Base-by-base conservation (phyloP, 2,797 vertebrate genomes). In the Clarias platycephalus region DNA sequence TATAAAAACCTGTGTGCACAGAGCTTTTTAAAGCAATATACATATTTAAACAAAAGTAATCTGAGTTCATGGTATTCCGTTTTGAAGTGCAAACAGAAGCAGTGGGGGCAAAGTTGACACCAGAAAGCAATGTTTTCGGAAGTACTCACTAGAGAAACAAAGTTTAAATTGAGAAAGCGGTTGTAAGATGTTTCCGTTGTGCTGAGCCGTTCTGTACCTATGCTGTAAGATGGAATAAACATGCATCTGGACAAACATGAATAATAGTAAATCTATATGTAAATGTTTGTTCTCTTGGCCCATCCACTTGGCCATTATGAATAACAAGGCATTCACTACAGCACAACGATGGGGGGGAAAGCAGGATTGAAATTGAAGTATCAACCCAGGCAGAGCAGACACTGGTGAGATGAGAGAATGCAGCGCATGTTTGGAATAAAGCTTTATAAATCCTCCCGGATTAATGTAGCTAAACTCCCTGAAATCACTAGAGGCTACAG, bases 361-460 rank as follows among this genome's bases (percentile, higher is more conserved):
- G 49, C 15, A 74, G 53, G 31, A 63, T 53, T 77, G 57, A 80
- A 86, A 87, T 88, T 87, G 83, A 88, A 78, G 83, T 57, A 80
- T 90, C 81, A 87, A 81, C 37, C 55, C 62, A 82, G 67, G 31
- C 70, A 53, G n/a, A 72, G 72, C 79, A 84, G 77, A 82, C 68
- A 80, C 44, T 55, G 44, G 62, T 57, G 37, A 77, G 80, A 88
- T 64, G 77, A 80, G 37, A 88, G 82, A 88, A 89, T 53, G 72
- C 28, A 66, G 82, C 83, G 55, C 37, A 77, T 85, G 70, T 55
- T 86, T 71, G 31, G 72, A 86, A 84, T 86, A 90, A 91, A 90
- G 85, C 87, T 85, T 89, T 91, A 90, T 89, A 92, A 89, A 89
- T 91, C 86, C 77, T 28, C 58, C 15, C 20, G 88, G 89, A 92